Evolutionary conservation across 2,797 vertebrate species (phyloP).

Genomic region (Parauchenoglanis ngamensis): DNA sequence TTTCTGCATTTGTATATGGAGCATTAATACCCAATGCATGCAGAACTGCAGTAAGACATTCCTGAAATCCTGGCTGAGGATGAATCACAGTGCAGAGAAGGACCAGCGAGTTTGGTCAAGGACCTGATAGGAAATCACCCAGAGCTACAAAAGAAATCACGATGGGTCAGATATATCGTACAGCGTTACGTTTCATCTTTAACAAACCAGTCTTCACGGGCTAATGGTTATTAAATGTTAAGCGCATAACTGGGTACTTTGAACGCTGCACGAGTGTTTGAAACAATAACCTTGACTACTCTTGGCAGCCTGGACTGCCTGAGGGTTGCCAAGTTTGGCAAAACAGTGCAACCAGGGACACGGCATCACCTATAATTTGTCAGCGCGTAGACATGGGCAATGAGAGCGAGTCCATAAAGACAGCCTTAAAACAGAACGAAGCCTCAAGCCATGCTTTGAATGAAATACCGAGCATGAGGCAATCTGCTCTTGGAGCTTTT

Average conservation of each 20-base stretch:
- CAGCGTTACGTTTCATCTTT: not conserved
- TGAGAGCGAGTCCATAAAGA: constrained; percentile 11
- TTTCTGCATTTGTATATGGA: constrained; percentile 18
- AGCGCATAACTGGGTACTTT: not conserved
- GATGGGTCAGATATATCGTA: not conserved
- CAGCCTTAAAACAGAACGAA: constrained; percentile 20
- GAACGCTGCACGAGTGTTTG: constrained; percentile 1
- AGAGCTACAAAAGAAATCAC: not conserved
- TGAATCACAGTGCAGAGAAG: not conserved
- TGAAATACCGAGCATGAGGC: constrained; percentile 2
- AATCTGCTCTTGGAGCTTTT: constrained; percentile 11
- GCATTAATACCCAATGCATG: not conserved
- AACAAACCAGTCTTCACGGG: not conserved
- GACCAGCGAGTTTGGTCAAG: not conserved
- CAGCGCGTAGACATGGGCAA: not conserved
- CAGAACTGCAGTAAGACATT: constrained; percentile 1
- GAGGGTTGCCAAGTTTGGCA: constrained; percentile 14
- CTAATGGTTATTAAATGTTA: not conserved
- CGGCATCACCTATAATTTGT: constrained; percentile 6
- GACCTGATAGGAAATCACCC: not conserved
- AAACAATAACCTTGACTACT: constrained; percentile 38
- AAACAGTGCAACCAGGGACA: not conserved
- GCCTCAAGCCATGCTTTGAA: constrained; percentile 18
- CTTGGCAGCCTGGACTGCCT: constrained; percentile 28
- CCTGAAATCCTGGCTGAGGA: not conserved